Percentiles rank a stretch among this genome's conserved stretches.
Conservation (phyloP, 1,140 invertebrate species). For the Drosophila novamexicana region DNA sequence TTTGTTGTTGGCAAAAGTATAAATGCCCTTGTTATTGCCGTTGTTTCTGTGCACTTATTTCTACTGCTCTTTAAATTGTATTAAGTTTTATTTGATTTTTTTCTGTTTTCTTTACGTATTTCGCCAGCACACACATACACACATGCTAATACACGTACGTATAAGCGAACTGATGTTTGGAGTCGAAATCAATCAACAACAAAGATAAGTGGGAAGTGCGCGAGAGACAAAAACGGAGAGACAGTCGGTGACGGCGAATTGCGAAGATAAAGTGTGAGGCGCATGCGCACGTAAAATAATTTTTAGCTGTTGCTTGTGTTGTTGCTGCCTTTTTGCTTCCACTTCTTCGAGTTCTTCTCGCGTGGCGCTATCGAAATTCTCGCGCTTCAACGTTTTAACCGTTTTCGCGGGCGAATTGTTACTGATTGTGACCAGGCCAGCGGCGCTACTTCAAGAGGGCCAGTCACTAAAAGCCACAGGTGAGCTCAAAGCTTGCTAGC, state of each 20-base stretch:
- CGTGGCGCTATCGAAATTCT: conserved; percentile 33
- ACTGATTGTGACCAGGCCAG: conserved; percentile 54
- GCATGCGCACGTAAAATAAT: conserved; percentile 47
- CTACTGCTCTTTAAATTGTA: conserved; percentile 35
- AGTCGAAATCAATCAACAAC: conserved; percentile 50
- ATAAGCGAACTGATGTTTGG: conserved; percentile 32
- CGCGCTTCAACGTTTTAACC: conserved; percentile 64
- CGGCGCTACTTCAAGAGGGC: conserved; percentile 43
- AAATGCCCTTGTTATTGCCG: conserved; percentile 30
- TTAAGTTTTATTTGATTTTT: conserved; percentile 40
- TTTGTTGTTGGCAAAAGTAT: conserved; percentile 19
- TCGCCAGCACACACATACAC: conserved; percentile 17
- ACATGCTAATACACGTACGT: conserved; percentile 15
- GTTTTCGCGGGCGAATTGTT: conserved; percentile 74
- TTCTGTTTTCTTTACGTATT: conserved; percentile 31
- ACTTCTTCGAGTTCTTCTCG: conserved; percentile 24
- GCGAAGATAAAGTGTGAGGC: conserved; percentile 43
- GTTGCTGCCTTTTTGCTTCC: conserved; percentile 18
- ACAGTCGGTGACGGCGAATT: conserved; percentile 21
- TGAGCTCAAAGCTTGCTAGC: conserved; percentile 43
- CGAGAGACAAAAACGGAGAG: conserved; percentile 18
- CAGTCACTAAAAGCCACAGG: conserved; percentile 42
- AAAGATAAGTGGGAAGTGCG: conserved; percentile 30
- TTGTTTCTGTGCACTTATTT: conserved; percentile 39
- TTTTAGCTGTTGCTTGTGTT: conserved; percentile 14